These are phyloP conservation scores for Tadarida brasiliensis DNA, from an alignment of 2,797 vertebrate species.

Conservation along the genomic window DNA sequence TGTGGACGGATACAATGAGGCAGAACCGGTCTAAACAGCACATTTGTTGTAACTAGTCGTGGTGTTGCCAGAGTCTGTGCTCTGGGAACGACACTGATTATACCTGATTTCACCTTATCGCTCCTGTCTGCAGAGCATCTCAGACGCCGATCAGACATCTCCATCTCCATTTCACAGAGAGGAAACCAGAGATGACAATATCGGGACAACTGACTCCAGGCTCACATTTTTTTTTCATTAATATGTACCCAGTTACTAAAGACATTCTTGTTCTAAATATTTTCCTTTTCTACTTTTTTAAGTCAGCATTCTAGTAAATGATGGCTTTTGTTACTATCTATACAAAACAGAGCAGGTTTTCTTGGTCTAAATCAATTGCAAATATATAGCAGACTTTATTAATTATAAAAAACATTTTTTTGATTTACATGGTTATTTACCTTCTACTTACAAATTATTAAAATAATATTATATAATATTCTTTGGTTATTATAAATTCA, in stretches of 20 bases:
- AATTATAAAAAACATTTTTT: not conserved
- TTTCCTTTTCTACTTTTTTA: not conserved
- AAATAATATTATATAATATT: slow-evolving; percentile 24
- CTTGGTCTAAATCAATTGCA: not conserved
- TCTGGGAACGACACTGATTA: slow-evolving; percentile 67
- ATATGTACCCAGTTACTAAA: not conserved
- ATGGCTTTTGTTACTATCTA: not conserved
- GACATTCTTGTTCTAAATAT: slow-evolving; percentile 4
- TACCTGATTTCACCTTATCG: slow-evolving; percentile 65
- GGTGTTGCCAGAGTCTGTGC: slow-evolving; percentile 76
- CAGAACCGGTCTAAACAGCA: slow-evolving; percentile 78
- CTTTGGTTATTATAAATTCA: slow-evolving; percentile 15
- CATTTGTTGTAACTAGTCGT: slow-evolving; percentile 77
- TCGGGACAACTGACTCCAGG: not conserved
- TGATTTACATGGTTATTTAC: not conserved
- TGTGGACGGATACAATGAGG: slow-evolving; percentile 80
- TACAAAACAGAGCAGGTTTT: not conserved
- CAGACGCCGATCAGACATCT: not conserved
- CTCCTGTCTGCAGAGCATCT: slow-evolving; percentile 41
- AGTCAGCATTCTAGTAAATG: not conserved
- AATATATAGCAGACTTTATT: not conserved
- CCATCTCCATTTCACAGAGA: slow-evolving; percentile 1
- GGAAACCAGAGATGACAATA: not conserved
- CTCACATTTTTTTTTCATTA: not conserved
- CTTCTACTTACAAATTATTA: not conserved